These are phyloP conservation scores for Ecdyonurus torrentis DNA, from an alignment of 2,888 invertebrate genomes.

Conservation along the genomic window DNA sequence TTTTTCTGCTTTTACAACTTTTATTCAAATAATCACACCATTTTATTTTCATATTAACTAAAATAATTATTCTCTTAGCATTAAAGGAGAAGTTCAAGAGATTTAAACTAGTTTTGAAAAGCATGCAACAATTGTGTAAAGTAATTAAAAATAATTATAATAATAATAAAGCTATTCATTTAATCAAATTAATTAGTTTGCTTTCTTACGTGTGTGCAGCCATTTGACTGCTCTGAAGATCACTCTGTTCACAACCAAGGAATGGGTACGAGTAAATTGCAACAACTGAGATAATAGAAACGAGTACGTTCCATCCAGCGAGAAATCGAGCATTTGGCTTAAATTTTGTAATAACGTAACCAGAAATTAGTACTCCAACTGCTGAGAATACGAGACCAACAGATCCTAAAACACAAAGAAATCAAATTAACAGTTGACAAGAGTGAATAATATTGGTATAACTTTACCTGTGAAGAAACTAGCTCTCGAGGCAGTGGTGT, in stretches of 20 bases:
- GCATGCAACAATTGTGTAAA: too few species aligned
- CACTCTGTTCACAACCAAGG: conserved; percentile 34
- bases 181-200: background rate
- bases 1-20: too few species aligned
- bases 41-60: too few species aligned
- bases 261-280: conserved; percentile 47
- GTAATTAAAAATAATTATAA: background rate
- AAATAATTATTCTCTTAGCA: too few species aligned
- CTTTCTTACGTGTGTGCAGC: background rate
- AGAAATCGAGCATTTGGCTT: conserved; percentile 46
- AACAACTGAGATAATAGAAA: conserved; percentile 41
- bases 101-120: too few species aligned
- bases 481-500: conserved; percentile 55
- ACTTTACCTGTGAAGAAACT: conserved; percentile 48
- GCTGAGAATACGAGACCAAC: conserved; percentile 53
- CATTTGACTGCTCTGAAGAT: conserved; percentile 1
- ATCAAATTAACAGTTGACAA: too few species aligned
- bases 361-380: conserved; percentile 47
- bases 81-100: too few species aligned
- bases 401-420: conserved; percentile 27
- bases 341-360: conserved; percentile 44
- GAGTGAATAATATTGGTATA: background rate
- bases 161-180: background rate
- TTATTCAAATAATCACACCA: too few species aligned
- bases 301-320: conserved; percentile 50